Conservation (phyloP, 2,888 invertebrate species). For the Nephrotoma flavescens region DNA sequence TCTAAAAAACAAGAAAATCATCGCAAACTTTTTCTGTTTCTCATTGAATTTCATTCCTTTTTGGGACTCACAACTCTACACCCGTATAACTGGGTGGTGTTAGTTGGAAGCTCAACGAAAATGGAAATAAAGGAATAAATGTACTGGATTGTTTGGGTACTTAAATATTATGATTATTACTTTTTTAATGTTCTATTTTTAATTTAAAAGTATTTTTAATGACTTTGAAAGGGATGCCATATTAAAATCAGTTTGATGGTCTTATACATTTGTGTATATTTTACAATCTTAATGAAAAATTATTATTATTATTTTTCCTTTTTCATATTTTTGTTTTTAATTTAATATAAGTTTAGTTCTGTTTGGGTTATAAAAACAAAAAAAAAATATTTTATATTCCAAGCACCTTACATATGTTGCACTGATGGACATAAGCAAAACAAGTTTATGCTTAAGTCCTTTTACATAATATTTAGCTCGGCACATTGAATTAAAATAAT, state of each 20-base stretch:
- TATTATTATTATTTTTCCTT: background rate
- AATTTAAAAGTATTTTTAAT: background rate
- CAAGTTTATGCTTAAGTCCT: background rate
- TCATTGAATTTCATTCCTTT: background rate
- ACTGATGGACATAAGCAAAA: background rate
- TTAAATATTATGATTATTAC: background rate
- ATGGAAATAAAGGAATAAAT: background rate
- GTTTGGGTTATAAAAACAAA: background rate
- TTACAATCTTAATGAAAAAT: background rate
- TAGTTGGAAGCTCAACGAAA: background rate
- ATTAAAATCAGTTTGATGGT: background rate
- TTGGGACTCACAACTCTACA: background rate
- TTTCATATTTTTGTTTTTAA: background rate
- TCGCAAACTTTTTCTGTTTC: background rate
- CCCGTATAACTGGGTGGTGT: background rate
- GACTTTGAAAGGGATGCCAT: background rate
- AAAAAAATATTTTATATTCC: background rate
- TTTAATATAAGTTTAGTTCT: background rate
- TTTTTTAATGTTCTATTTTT: background rate
- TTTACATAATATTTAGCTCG: background rate
- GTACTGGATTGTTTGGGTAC: background rate
- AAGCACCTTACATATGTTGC: background rate
- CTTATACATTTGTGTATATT: background rate
- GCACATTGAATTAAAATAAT: background rate
- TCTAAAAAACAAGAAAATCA: background rate